Conservation (phyloP, 2,113 vertebrate genomes). For the Cebus imitator region DNA sequence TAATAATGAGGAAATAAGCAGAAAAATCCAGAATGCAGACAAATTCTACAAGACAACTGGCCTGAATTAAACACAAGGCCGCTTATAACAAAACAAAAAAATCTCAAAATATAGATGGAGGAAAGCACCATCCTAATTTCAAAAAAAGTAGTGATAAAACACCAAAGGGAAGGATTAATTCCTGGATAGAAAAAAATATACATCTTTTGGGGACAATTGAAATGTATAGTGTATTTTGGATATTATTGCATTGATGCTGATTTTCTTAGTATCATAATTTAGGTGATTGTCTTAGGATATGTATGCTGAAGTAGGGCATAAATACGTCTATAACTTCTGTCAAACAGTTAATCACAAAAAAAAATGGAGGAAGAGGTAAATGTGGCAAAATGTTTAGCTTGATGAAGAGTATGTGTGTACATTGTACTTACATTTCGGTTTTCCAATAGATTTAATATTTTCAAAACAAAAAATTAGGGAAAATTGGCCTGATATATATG, state of each 20-base stretch:
- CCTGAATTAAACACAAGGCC: not conserved
- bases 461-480: not conserved
- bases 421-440: not conserved
- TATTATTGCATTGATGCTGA: not conserved
- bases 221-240: not conserved
- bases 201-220: not conserved
- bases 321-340: not conserved
- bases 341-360: not conserved
- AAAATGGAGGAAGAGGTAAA: not conserved
- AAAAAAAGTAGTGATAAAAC: not conserved
- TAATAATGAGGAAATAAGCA: not conserved
- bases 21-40: not conserved
- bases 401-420: not conserved
- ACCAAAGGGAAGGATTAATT: not conserved
- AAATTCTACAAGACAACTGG: not conserved
- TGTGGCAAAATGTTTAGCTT: not conserved
- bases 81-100: not conserved
- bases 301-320: not conserved
- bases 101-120: not conserved
- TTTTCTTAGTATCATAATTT: not conserved
- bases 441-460: not conserved
- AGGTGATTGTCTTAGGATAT: not conserved
- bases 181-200: not conserved
- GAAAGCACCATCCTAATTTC: not conserved
- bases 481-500: not conserved